Percentiles rank a stretch among this genome's conserved stretches.
phyloP scores from a whole-genome alignment of 2,888 invertebrate species.

The Unio delphinus region DNA sequence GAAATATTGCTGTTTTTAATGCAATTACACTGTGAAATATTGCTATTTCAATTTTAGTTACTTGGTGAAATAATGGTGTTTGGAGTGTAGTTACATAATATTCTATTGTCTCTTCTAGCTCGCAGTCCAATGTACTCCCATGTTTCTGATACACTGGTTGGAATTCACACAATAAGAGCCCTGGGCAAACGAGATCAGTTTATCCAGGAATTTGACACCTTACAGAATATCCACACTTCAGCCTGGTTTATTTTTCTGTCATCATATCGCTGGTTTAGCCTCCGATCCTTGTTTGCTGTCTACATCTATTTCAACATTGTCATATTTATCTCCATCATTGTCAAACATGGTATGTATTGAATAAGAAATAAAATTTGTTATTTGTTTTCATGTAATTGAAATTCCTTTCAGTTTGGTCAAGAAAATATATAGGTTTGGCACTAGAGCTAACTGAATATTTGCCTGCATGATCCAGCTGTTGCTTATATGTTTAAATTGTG shows the following conservation, averaged over 20 bases:
- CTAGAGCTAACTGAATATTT: no score
- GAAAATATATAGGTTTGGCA: no score
- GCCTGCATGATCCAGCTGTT: no score
- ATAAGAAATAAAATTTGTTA: neutral
- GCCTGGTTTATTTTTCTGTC: constrained; percentile 92
- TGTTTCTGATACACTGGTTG: constrained; percentile 88
- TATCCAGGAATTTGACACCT: constrained; percentile 72
- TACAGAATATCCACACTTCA: constrained; percentile 82
- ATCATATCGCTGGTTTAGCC: constrained; percentile 90
- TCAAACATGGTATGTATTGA: constrained; percentile 29
- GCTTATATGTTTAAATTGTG: no score
- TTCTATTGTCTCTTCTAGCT: constrained; percentile 74
- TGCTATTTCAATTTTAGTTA: no score
- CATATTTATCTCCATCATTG: constrained; percentile 19
- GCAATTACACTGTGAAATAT: no score
- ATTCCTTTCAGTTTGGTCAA: no score
- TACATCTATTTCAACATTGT: constrained; percentile 29
- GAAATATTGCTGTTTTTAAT: no score
- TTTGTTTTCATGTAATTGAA: neutral
- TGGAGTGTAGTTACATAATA: neutral
- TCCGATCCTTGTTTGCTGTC: constrained; percentile 22
- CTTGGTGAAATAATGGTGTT: no score
- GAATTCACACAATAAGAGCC: constrained; percentile 90
- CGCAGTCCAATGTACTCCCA: constrained; percentile 95
- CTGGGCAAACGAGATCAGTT: constrained; percentile 87